Evolutionary conservation across 1,140 invertebrate genomes (phyloP), one percentile per base, ranked within the genome.

Genomic region (Brachionus koreanus): DNA sequence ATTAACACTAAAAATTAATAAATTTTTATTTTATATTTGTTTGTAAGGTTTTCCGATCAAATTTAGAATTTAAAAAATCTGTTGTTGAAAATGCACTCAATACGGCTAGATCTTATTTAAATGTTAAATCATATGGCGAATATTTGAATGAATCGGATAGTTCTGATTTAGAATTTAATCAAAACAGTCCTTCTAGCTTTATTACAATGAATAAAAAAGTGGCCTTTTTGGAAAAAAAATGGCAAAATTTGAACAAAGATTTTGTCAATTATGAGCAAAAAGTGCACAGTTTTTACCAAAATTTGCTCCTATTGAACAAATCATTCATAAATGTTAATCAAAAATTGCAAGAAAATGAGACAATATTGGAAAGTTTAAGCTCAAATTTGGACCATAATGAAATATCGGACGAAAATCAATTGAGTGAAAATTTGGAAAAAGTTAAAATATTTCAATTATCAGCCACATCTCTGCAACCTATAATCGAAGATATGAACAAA

Each of bases 41-140:
- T 49, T 57, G 2, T 10, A 5, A 79, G 76, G 19, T 65, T 61
- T 79, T 79, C 12, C 46, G 35, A 10, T 57, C 46, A 6, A 79
- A 79, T 79, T 25, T 79, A n/a, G 76, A 79, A 16, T 79, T 42
- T 29, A 79, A 79, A 65, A 79, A 65, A 43, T 43, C 76, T 1
- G 19, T 79, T 25, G 57, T 79, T 19, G 76, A 79, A 43, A 79
- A 61, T 35, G 29, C 76, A 10, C n/a, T 79, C 16, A 29, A 9
- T 33, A 19, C 61, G 13, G 19, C 69, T 23, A 74, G 43, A 74
- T 74, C 69, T 13, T 29, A 19, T 46, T 46, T 43, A 12, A 69
- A 39, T 39, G 16, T 33, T 12, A 37, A 39, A n/a, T 42, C 16
- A 19, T 39, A 1, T 10, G 37, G 16, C 16, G 35, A 69, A 35